phyloP scores from a whole-genome alignment of 2,797 vertebrate genomes.

The Semaprochilodus insignis region DNA sequence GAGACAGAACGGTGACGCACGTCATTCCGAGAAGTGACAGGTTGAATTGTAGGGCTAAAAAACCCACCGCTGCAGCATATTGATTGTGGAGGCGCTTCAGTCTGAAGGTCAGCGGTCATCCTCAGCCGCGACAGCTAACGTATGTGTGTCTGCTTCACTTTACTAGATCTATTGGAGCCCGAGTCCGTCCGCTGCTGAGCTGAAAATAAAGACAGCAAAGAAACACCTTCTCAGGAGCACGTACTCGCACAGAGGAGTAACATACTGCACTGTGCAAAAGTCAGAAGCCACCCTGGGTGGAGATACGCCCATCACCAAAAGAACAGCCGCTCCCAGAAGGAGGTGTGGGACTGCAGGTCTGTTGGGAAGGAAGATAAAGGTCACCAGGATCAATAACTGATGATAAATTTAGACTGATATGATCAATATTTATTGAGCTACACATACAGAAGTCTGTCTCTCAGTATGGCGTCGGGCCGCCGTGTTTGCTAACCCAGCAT shows the following conservation, averaged over 20 bases:
- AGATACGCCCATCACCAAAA: too few relatives aligned
- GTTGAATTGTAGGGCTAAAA: constrained; percentile 28
- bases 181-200: neutral
- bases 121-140: constrained; percentile 32
- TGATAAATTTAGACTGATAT: too few relatives aligned
- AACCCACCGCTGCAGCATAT: constrained; percentile 4
- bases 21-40: constrained; percentile 19
- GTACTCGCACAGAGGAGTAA: neutral
- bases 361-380: too few relatives aligned
- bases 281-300: too few relatives aligned
- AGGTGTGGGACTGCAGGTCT: too few relatives aligned
- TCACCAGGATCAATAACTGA: too few relatives aligned
- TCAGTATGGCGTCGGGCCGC: too few relatives aligned
- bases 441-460: too few relatives aligned
- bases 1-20: neutral
- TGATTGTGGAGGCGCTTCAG: constrained; percentile 43
- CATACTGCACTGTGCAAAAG: constrained; percentile 4
- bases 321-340: too few relatives aligned
- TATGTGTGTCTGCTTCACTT: constrained; percentile 39
- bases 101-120: constrained; percentile 39
- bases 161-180: constrained; percentile 22
- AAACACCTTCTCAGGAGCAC: neutral
- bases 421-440: too few relatives aligned
- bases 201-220: constrained; percentile 16
- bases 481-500: too few relatives aligned